Conservation (phyloP, 2,797 vertebrate species). For the Linurgus olivaceus region DNA sequence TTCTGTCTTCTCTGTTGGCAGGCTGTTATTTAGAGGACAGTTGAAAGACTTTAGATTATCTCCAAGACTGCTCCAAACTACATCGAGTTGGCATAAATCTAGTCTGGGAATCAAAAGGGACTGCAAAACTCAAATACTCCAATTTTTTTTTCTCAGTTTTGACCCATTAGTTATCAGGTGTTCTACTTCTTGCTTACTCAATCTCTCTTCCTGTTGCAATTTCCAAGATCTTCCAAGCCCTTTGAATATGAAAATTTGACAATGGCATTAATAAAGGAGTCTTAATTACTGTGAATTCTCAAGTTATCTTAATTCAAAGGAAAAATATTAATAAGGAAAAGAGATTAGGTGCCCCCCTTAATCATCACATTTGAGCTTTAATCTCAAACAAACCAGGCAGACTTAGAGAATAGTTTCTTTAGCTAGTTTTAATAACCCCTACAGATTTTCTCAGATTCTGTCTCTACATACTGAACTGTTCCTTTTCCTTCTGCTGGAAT, state of each 20-base stretch:
- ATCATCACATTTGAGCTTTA: background rate
- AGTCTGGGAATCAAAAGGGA: background rate
- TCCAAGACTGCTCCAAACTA: background rate
- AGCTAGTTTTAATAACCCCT: background rate
- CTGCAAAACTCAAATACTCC: background rate
- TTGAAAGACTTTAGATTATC: background rate
- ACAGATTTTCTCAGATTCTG: background rate
- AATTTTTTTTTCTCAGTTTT: background rate
- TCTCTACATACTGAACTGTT: background rate
- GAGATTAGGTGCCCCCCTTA: background rate
- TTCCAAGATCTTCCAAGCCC: background rate
- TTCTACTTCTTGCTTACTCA: background rate
- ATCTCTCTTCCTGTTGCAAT: background rate
- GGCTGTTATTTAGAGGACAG: background rate
- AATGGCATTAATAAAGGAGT: background rate
- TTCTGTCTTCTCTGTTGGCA: background rate
- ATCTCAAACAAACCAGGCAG: background rate
- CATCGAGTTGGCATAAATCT: background rate
- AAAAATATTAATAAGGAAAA: background rate
- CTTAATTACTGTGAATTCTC: background rate
- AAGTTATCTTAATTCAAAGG: conserved; percentile 1
- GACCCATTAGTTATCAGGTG: background rate
- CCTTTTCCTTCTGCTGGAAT: background rate
- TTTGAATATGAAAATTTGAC: background rate
- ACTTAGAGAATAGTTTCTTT: background rate